A percentile compares a stretch with the other conserved stretches of the same genome.
Evolutionary conservation across 2,113 vertebrate species (phyloP).

Genomic region (Balaeniceps rex): DNA sequence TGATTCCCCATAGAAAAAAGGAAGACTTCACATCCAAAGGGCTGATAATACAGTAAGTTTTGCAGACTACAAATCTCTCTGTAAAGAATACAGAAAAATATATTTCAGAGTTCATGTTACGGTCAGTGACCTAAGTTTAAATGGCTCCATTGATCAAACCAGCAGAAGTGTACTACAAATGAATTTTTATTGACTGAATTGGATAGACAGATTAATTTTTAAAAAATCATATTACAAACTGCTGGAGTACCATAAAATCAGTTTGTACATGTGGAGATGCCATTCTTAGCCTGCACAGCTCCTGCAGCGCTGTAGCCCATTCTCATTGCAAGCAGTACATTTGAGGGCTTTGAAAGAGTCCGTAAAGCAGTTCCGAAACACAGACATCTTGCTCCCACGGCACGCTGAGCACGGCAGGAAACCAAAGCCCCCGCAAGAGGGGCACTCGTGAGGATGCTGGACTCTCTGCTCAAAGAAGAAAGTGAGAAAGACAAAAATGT

Average conservation of each 20-base stretch:
- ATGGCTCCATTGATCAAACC: neutral
- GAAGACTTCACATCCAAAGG: neutral
- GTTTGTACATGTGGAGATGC: neutral
- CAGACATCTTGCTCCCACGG: constrained; percentile 99
- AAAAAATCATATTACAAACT: constrained; percentile 64
- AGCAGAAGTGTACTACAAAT: constrained; percentile 59
- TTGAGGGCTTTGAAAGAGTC: constrained; percentile 98
- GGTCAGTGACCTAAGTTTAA: neutral
- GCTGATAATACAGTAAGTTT: rapidly evolving
- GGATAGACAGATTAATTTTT: constrained; percentile 21
- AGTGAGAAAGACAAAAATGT: neutral
- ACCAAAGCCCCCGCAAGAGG: constrained; percentile 90
- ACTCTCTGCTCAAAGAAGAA: constrained; percentile 79
- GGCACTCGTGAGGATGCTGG: constrained; percentile 90
- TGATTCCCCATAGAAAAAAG: neutral
- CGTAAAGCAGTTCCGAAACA: constrained; percentile 97
- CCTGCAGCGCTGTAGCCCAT: constrained; percentile 90
- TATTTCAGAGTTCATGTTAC: neutral
- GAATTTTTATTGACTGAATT: constrained; percentile 65
- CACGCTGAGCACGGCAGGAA: constrained; percentile 94
- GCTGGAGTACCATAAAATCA: constrained; percentile 40
- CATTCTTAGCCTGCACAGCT: constrained; percentile 75
- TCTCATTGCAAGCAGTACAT: constrained; percentile 97
- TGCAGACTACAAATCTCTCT: neutral
- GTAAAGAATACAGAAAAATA: neutral